Conservation (phyloP, 2,797 vertebrate genomes). For the Lindbergichthys nudifrons region DNA sequence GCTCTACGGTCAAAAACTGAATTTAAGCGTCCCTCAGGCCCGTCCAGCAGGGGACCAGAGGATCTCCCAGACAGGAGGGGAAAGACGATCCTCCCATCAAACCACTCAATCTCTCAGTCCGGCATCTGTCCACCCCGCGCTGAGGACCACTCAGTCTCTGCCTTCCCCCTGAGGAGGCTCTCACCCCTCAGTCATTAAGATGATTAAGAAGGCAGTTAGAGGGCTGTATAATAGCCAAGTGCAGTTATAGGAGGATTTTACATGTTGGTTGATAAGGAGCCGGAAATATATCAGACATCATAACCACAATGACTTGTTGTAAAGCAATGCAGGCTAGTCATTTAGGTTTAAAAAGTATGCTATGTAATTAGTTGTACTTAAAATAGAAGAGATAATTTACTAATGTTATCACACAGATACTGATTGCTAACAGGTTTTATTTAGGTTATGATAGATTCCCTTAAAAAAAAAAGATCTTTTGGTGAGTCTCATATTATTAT, state of each 20-base stretch:
- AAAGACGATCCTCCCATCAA: conserved; percentile 76
- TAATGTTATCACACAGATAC: neutral
- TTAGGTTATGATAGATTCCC: neutral
- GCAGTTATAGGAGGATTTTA: conserved; percentile 26
- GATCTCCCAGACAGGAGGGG: conserved; percentile 73
- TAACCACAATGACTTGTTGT: conserved; percentile 18
- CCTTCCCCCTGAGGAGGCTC: conserved; percentile 57
- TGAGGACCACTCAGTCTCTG: conserved; percentile 56
- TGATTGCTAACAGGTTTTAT: neutral
- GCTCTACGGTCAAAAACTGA: conserved; percentile 37
- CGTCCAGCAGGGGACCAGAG: conserved; percentile 47
- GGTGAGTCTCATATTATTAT: too few relatives aligned
- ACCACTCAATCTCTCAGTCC: conserved; percentile 63
- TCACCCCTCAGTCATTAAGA: conserved; percentile 56
- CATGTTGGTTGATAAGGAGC: conserved; percentile 13
- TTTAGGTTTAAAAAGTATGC: neutral
- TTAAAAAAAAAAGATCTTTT: neutral
- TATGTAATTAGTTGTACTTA: neutral
- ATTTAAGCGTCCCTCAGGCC: conserved; percentile 51
- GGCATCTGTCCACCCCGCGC: conserved; percentile 69
- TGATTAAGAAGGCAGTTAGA: conserved; percentile 70
- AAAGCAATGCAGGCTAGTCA: neutral
- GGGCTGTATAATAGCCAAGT: conserved; percentile 35
- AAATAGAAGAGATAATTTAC: neutral
- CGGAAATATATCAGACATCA: conserved; percentile 12